These are phyloP conservation scores for Nemoura dubitans DNA, from an alignment of 2,888 invertebrate genomes.

Conservation along the genomic window DNA sequence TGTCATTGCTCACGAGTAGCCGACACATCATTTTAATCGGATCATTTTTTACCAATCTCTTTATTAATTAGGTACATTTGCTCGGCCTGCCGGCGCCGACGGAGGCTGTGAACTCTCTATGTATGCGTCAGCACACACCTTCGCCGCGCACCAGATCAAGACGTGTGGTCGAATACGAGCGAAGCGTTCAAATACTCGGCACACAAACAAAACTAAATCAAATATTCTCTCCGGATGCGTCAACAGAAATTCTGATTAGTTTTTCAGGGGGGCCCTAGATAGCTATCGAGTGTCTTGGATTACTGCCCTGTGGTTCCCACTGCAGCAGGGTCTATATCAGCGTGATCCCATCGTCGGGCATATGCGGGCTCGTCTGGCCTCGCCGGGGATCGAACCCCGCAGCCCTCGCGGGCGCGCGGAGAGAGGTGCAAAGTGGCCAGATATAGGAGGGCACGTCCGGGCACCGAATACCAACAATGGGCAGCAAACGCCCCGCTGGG, in stretches of 20 bases:
- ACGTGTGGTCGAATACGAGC: not conserved
- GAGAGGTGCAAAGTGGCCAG: constrained; percentile 32
- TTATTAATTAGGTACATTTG: not conserved
- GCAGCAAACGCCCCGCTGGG: constrained; percentile 31
- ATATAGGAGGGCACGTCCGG: constrained; percentile 8
- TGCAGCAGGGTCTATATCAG: not conserved
- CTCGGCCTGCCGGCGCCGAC: not conserved
- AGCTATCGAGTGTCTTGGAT: not conserved
- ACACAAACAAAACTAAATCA: not conserved
- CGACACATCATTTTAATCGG: constrained; percentile 12
- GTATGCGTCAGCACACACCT: not conserved
- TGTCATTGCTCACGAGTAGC: not conserved
- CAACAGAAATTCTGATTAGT: not conserved
- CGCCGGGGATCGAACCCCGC: not conserved
- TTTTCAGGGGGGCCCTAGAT: not conserved
- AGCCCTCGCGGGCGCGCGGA: not conserved
- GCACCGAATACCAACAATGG: constrained; percentile 33
- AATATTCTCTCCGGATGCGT: not conserved
- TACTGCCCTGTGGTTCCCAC: not conserved
- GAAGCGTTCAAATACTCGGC: not conserved
- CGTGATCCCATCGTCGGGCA: not conserved
- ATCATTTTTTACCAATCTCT: not conserved
- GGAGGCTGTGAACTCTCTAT: not conserved
- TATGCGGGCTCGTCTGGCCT: not conserved
- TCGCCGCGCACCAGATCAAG: not conserved